A percentile compares a stretch with the other conserved stretches of the same genome.
Evolutionary conservation across 2,888 invertebrate species (phyloP).

Genomic region (Agrochola lychnidis): DNA sequence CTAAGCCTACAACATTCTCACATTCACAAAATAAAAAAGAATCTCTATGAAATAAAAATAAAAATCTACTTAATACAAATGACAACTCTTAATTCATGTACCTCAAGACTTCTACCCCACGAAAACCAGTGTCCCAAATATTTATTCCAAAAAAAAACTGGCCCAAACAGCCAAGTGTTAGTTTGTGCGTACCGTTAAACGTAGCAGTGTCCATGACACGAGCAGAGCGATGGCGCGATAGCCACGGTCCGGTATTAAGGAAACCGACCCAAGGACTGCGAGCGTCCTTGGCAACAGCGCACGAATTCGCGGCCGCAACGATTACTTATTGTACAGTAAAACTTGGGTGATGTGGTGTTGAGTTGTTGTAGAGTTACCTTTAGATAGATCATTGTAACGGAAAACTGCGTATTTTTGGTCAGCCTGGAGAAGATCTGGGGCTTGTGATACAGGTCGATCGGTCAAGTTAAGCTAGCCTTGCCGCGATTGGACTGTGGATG

Average conservation of each 20-base stretch:
- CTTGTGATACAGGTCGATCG: too few species aligned
- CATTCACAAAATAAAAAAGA: too few species aligned
- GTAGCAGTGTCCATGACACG: constrained; percentile 61
- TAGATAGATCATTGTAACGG: neutral
- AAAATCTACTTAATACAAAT: too few species aligned
- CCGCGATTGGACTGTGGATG: too few species aligned
- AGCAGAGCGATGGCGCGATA: constrained; percentile 60
- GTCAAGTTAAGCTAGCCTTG: too few species aligned
- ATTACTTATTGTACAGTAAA: constrained; percentile 15
- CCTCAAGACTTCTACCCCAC: neutral
- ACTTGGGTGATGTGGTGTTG: neutral
- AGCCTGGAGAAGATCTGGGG: too few species aligned
- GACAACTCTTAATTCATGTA: neutral
- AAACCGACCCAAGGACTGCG: constrained; percentile 65
- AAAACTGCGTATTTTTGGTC: neutral
- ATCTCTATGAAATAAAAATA: too few species aligned
- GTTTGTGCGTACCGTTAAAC: constrained; percentile 47
- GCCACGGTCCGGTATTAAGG: constrained; percentile 57
- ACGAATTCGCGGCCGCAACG: constrained; percentile 48
- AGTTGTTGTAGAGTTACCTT: neutral
- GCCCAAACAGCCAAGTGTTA: neutral
- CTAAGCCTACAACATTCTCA: too few species aligned
- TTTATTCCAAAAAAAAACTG: constrained; percentile 8
- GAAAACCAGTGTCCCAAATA: constrained; percentile 26
- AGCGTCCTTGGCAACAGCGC: constrained; percentile 54